Percentiles rank a stretch among this genome's conserved stretches.
Evolutionary conservation across 2,888 invertebrate species (phyloP).

Genomic region (Andrena bicolor): DNA sequence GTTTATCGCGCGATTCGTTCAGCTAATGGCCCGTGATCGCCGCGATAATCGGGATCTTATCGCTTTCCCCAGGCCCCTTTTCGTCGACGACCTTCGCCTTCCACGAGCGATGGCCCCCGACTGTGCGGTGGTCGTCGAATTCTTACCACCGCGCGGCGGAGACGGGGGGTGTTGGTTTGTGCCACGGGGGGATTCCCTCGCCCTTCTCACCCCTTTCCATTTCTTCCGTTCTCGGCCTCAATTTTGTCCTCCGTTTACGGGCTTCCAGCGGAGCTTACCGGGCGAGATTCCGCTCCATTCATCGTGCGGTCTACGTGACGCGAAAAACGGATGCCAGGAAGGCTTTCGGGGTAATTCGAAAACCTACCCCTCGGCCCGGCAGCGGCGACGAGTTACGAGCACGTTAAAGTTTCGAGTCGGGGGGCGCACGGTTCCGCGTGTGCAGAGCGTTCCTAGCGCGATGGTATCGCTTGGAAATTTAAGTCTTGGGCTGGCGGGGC

Average conservation of each 20-base stretch:
- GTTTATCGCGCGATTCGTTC: constrained; percentile 61
- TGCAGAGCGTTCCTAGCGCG: not conserved
- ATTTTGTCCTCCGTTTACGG: constrained; percentile 47
- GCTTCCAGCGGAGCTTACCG: constrained; percentile 26
- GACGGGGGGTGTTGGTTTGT: not conserved
- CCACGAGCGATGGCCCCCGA: not conserved
- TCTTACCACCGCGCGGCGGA: constrained; percentile 14
- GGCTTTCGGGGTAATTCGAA: constrained; percentile 54
- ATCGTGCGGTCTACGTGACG: constrained; percentile 60
- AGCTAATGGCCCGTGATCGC: constrained; percentile 63
- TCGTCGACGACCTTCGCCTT: constrained; percentile 17
- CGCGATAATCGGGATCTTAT: constrained; percentile 65
- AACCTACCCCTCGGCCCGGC: constrained; percentile 4
- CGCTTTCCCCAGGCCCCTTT: constrained; percentile 50
- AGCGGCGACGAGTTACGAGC: constrained; percentile 43
- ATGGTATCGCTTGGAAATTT: constrained; percentile 20
- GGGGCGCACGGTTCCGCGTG: not conserved
- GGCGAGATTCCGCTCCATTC: constrained; percentile 63
- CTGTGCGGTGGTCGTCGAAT: constrained; percentile 37
- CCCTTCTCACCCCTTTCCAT: constrained; percentile 13
- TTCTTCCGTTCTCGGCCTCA: constrained; percentile 18
- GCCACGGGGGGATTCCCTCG: not conserved
- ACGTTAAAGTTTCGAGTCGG: constrained; percentile 38
- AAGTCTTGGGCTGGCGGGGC: not conserved
- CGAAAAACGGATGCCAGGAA: constrained; percentile 59